Percentiles rank a stretch among this genome's conserved stretches.
These are phyloP conservation scores for Noturus placidus DNA, from an alignment of 2,113 vertebrate species.

Conservation along the genomic window DNA sequence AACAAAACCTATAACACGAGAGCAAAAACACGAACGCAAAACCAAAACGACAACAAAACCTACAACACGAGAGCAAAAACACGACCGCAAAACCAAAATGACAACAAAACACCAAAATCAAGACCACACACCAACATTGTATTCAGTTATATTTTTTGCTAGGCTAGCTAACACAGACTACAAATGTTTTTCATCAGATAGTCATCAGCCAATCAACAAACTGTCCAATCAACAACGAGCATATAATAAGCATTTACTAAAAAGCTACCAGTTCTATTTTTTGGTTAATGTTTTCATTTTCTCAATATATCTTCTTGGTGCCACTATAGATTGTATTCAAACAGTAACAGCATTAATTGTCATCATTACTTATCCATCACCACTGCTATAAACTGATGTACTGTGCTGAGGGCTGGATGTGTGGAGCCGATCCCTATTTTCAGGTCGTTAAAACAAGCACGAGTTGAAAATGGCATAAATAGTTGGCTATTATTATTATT, in stretches of 20 bases:
- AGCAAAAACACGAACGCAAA: not conserved
- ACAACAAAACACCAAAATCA: too few species aligned
- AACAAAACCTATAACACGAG: not conserved
- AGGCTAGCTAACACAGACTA: not conserved
- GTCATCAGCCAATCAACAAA: not conserved
- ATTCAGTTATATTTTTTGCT: not conserved
- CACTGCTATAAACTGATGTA: not conserved
- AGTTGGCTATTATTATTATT: not conserved
- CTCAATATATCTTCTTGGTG: too few species aligned
- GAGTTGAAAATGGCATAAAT: constrained; percentile 20
- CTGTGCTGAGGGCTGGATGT: not conserved
- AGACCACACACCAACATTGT: not conserved
- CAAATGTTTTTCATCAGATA: not conserved
- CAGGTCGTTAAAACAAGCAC: constrained; percentile 8
- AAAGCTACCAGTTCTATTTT: too few species aligned
- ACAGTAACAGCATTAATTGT: not conserved
- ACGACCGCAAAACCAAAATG: not conserved
- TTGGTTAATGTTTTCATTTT: too few species aligned
- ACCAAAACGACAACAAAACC: too few species aligned
- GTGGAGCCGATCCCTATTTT: not conserved
- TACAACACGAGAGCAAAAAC: too few species aligned
- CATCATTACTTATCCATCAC: not conserved
- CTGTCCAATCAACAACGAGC: not conserved
- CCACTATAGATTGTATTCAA: too few species aligned
- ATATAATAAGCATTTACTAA: too few species aligned